Evolutionary conservation across 2,113 vertebrate genomes (phyloP), one percentile per base, ranked within the genome.

Genomic region (Sylvilagus bachmani): DNA sequence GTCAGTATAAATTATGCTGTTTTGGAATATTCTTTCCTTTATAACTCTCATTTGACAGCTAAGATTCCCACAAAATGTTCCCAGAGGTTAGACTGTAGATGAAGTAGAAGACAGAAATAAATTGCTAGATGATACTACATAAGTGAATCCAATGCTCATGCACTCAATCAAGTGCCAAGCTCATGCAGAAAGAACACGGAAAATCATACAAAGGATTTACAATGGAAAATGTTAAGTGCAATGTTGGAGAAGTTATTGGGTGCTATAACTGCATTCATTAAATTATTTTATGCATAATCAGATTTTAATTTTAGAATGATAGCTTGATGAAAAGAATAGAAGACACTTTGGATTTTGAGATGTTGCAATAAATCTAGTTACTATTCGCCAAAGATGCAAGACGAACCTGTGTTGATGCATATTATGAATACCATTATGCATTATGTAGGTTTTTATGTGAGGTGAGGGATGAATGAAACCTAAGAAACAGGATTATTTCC

Each of bases 231-330:
- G 29, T 87, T n/a, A 62, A 27, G 3, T 44, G 0, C 0, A 5
- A n/a, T n/a, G 19, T 55, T 79, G 55, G 17, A 77, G 27, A 49
- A 67, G 21, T 31, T 80, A 19, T 55, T 17, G 13, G 29, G 4
- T 86, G 10, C 7, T 69, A 24, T 55, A 75, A 29, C n/a, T 21
- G 0, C 16, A 89, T 78, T n/a, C 14, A 49, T n/a, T 53, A 86
- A 80, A 49, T 9, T 38, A 21, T 5, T 61, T 77, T 69, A 25
- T 79, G 53, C 58, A 33, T 31, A 2, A 75, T 80, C 0, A 79
- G 2, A 58, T 92, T 90, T 73, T 29, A 87, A 80, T 49, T 89
- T 94, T 55, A 88, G 29, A 70, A 58, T 58, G 13, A 64, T 62
- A 73, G 55, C 10, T 51, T 75, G 70, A 13, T 16, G 55, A 61